Evolutionary conservation across 2,113 vertebrate species (phyloP).

Genomic region (Alouatta palliata): DNA sequence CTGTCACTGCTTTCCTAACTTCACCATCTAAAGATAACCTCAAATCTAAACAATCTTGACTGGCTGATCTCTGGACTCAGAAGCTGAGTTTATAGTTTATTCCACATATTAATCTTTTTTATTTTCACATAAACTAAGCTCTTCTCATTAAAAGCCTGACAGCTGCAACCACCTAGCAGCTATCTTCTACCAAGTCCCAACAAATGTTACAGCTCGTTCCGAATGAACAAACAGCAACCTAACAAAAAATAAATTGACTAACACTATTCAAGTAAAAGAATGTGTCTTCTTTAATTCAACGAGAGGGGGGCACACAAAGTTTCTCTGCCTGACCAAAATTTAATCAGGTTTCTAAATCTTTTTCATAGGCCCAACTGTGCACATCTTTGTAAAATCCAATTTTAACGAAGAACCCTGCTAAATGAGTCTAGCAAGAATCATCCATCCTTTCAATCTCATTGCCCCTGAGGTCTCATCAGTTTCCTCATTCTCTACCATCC

Average conservation of each 20-base stretch:
- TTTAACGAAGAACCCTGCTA: no score
- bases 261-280: not conserved
- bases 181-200: not conserved
- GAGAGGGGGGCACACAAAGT: no score
- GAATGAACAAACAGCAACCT: not conserved
- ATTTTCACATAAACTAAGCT: not conserved
- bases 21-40: not conserved
- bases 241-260: not conserved
- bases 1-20: not conserved
- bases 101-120: not conserved
- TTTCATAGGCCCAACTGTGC: no score
- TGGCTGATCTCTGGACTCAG: not conserved
- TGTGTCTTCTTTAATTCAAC: not conserved
- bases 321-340: no score
- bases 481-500: no score
- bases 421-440: no score
- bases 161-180: not conserved
- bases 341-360: no score
- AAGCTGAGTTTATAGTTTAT: not conserved
- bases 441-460: no score
- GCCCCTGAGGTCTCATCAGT: no score
- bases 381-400: no score
- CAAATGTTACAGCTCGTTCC: not conserved
- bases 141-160: not conserved
- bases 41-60: not conserved